Evolutionary conservation across 2,888 invertebrate species (phyloP), one percentile per base, ranked within the genome.

Genomic region (Nephrocerus scutellatus): DNA sequence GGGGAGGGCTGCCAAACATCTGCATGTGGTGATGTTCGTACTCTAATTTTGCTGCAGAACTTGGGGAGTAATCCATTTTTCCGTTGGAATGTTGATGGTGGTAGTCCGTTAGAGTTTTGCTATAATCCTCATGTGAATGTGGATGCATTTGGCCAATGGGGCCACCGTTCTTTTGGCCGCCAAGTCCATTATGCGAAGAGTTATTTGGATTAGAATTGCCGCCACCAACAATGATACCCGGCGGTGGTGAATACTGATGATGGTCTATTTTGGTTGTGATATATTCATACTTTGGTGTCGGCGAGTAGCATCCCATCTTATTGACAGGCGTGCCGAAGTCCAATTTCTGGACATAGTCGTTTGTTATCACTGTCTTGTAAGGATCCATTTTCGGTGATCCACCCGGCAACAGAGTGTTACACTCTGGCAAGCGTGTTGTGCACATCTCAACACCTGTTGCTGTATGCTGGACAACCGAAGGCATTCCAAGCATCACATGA

Each of bases 401-500:
- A 31, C 57, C 60, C 2, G 68, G 62, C 16, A 69, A 48, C 10
- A 69, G 54, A 5, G 63, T 66, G 44, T 66, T 67, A 40, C 68
- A 67, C 43, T 69, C 68, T 12, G 69, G 69, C 33, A 69, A 46
- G 12, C 69, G 56, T 40, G 64, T 63, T 15, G 56, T 54, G 46
- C 65, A 68, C 14, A 65, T 52, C 16, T 65, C 63, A 15, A 36
- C 47, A 5, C 41, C 44, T 9, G 47, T 46, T 14, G 49, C 51
- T n/a, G 44, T 46, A 30, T 52, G 56, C 29, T 54, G 55, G 10
- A 53, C 46, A n/a, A 54, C 53, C 3, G 51, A 43, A 44, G 73
- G 72, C 42, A 79, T 66, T 10, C 79, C 79, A 37, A 81, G 63
- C 81, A 82, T 81, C 45, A 80, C 79, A 63, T 81, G 80, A 49